Evolutionary conservation across 1,140 invertebrate species (phyloP).

Genomic region (Dysdera silvatica): DNA sequence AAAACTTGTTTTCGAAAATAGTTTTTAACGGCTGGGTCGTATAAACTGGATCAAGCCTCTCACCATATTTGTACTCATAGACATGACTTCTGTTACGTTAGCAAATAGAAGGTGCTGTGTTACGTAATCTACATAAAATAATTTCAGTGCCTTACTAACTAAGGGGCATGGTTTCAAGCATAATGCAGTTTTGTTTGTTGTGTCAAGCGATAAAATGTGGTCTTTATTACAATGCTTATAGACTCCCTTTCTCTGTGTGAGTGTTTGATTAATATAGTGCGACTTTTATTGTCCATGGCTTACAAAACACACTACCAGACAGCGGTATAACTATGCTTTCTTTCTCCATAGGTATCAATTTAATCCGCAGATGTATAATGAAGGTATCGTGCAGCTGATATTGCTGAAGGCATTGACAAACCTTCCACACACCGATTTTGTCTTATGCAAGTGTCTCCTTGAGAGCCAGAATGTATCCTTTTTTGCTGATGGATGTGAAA

Average conservation of each 20-base stretch:
- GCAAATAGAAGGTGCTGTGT: too few species aligned
- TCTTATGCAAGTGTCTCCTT: slow-evolving; percentile 89
- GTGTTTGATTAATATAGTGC: not conserved
- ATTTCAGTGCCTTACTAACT: too few species aligned
- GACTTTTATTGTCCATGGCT: too few species aligned
- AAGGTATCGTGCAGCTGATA: slow-evolving; percentile 72
- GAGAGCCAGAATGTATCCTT: slow-evolving; percentile 65
- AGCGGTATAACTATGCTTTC: slow-evolving; percentile 4
- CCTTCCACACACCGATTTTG: slow-evolving; percentile 92
- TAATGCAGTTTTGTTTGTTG: too few species aligned
- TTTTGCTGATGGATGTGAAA: not conserved
- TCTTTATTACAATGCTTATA: not conserved
- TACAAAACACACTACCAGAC: slow-evolving; percentile 43
- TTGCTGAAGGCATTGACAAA: slow-evolving; percentile 90
- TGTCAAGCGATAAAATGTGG: too few species aligned
- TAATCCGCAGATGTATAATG: slow-evolving; percentile 78
- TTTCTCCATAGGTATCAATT: slow-evolving; percentile 66
- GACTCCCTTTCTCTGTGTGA: not conserved
- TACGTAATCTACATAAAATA: too few species aligned
- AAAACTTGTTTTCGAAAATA: too few species aligned
- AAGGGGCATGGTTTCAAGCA: too few species aligned
- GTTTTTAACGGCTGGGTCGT: too few species aligned
- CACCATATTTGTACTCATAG: too few species aligned
- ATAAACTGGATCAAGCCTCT: too few species aligned
- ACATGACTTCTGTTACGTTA: too few species aligned